Evolutionary conservation across 2,113 vertebrate genomes (phyloP).

Genomic region (Turdus rufiventris): DNA sequence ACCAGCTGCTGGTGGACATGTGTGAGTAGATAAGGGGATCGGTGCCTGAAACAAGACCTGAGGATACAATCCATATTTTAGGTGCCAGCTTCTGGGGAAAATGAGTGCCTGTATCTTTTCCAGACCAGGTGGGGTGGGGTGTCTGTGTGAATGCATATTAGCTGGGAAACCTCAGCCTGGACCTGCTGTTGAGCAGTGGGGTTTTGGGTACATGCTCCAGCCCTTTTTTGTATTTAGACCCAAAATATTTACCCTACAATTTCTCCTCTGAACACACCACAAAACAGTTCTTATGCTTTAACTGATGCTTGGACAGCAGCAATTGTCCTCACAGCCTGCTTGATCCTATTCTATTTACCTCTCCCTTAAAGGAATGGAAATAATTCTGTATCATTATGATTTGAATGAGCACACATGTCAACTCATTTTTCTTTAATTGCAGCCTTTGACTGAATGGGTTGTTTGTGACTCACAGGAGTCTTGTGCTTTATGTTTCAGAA

Average conservation of each 20-base stretch:
- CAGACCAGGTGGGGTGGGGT: rapidly evolving
- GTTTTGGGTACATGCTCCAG: neutral
- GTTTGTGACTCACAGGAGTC: neutral
- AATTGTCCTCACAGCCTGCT: neutral
- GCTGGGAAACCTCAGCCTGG: neutral
- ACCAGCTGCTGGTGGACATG: neutral
- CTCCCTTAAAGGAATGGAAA: neutral
- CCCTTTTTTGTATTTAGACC: neutral
- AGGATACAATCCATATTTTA: rapidly evolving
- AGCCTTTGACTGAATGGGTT: neutral
- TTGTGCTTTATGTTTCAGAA: neutral
- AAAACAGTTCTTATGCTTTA: neutral
- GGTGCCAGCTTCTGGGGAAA: neutral
- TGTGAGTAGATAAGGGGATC: neutral
- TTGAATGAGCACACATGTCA: neutral
- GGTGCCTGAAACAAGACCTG: neutral
- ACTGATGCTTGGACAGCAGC: neutral
- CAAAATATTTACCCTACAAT: neutral
- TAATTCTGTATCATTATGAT: neutral
- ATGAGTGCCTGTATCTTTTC: neutral
- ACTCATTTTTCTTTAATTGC: neutral
- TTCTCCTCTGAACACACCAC: neutral
- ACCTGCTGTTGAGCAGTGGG: neutral
- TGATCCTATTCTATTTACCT: neutral
- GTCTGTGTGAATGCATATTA: too few relatives aligned